Evolutionary conservation across 1,140 invertebrate genomes (phyloP).

Genomic region (Dryas iulia): DNA sequence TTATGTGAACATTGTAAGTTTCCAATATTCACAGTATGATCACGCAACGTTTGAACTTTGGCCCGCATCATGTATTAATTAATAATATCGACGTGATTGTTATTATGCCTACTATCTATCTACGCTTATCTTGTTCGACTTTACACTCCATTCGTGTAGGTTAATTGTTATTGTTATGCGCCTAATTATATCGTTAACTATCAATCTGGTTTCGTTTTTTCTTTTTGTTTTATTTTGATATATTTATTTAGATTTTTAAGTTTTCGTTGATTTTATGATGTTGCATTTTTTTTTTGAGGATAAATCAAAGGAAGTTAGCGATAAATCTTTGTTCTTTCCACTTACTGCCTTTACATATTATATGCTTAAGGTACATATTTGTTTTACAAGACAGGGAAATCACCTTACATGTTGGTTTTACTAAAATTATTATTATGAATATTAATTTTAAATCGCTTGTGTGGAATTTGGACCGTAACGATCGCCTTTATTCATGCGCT

Average conservation of each 20-base stretch:
- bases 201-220: neutral
- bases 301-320: too few species aligned
- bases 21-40: conserved; percentile 13
- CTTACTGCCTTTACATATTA: too few species aligned
- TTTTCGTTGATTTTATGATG: neutral
- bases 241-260: neutral
- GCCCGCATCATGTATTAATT: conserved; percentile 25
- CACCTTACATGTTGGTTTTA: too few species aligned
- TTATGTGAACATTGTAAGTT: conserved; percentile 8
- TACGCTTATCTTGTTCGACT: neutral
- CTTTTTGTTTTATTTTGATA: neutral
- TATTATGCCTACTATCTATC: conserved; percentile 20
- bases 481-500: too few species aligned
- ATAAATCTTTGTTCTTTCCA: too few species aligned
- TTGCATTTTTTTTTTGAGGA: too few species aligned
- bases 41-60: conserved; percentile 39
- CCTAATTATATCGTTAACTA: neutral
- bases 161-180: neutral
- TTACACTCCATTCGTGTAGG: neutral
- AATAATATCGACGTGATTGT: conserved; percentile 24
- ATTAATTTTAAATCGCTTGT: too few species aligned
- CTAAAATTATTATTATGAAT: too few species aligned
- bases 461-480: too few species aligned
- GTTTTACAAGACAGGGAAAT: too few species aligned
- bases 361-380: too few species aligned